Conservation (phyloP, 2,888 invertebrate genomes). For the Mechanitis messenoides region DNA sequence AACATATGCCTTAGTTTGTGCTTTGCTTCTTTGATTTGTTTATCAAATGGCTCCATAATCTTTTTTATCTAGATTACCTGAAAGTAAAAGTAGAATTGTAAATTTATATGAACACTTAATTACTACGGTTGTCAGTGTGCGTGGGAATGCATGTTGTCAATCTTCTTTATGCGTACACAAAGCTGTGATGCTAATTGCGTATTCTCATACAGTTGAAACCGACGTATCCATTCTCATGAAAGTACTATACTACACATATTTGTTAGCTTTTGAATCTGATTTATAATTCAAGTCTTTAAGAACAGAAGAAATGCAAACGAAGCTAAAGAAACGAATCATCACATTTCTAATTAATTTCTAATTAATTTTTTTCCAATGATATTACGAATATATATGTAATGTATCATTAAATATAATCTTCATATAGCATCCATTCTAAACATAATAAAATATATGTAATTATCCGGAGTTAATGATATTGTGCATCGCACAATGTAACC, state of each 20-base stretch:
- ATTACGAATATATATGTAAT: too few species aligned
- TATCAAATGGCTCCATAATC: too few species aligned
- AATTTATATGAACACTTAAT: neutral
- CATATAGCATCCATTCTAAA: neutral
- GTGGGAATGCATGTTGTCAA: constrained; percentile 3
- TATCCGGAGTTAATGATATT: neutral
- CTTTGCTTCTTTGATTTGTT: too few species aligned
- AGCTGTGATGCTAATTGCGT: constrained; percentile 3
- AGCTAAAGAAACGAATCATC: neutral
- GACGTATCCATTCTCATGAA: constrained; percentile 6
- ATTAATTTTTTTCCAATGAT: too few species aligned
- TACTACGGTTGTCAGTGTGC: neutral
- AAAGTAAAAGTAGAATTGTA: neutral
- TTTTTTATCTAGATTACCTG: neutral
- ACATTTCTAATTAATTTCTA: too few species aligned
- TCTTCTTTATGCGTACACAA: neutral
- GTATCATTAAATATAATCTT: neutral
- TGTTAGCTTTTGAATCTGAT: neutral
- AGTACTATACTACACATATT: neutral
- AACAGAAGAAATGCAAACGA: neutral
- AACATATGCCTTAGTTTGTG: too few species aligned
- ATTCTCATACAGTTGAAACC: constrained; percentile 5
- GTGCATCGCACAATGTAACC: constrained; percentile 24
- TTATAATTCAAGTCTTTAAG: neutral
- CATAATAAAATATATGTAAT: constrained; percentile 4